Evolutionary conservation across 2,113 vertebrate species (phyloP).

Genomic region (Leptobrachium ailaonicum): DNA sequence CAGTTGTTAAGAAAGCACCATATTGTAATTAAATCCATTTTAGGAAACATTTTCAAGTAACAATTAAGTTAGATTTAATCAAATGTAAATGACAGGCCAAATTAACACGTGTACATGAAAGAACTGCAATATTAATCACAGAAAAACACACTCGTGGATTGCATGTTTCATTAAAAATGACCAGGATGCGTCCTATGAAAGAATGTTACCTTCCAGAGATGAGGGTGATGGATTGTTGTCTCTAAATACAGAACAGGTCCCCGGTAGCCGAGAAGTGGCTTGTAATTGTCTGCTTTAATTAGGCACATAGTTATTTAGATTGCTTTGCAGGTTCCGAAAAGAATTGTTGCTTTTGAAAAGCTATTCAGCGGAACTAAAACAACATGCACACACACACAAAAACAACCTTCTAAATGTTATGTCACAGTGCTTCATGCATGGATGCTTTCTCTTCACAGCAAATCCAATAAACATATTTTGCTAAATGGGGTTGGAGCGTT

Average conservation of each 20-base stretch:
- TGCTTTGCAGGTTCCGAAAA: neutral
- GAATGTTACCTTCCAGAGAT: neutral
- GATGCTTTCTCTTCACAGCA: constrained; percentile 23
- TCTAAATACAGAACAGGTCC: neutral
- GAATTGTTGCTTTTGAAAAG: constrained; percentile 35
- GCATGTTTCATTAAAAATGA: too few species aligned
- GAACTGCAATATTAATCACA: too few species aligned
- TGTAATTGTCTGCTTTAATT: neutral
- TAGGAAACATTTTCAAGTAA: too few species aligned
- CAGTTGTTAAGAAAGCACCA: too few species aligned
- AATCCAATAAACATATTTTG: constrained; percentile 45
- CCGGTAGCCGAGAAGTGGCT: neutral
- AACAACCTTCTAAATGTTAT: constrained; percentile 43
- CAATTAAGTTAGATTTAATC: too few species aligned
- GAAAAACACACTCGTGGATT: too few species aligned
- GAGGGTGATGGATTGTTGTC: neutral
- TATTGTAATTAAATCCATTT: too few species aligned
- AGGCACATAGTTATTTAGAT: neutral
- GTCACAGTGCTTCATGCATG: constrained; percentile 27
- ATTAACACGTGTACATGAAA: too few species aligned
- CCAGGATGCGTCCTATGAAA: too few species aligned
- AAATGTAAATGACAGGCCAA: too few species aligned
- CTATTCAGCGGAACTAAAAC: constrained; percentile 3
- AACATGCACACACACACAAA: neutral
- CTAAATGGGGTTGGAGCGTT: constrained; percentile 27